A percentile compares a stretch with the other conserved stretches of the same genome.
phyloP scores from a whole-genome alignment of 2,113 vertebrate species.

The Meriones unguiculatus region DNA sequence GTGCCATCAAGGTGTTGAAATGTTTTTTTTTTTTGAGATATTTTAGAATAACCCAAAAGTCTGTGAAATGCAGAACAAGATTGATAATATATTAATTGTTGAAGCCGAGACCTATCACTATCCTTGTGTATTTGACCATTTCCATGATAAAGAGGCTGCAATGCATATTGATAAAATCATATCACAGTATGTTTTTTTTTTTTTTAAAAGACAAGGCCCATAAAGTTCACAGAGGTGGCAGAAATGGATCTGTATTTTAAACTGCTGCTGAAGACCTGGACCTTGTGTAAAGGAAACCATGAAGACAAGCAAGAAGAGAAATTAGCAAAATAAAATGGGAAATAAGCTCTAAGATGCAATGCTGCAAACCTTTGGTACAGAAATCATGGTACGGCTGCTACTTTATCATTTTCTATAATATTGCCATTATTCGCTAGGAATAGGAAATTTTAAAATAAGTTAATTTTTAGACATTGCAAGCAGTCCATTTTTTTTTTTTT shows the following conservation, averaged over 20 bases:
- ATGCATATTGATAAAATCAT: slow-evolving; percentile 17
- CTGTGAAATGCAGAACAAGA: slow-evolving; percentile 13
- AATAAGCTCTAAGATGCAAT: slow-evolving; percentile 50
- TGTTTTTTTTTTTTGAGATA: slow-evolving; percentile 46
- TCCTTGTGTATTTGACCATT: slow-evolving; percentile 48
- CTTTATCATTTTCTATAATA: slow-evolving; percentile 44
- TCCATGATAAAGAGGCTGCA: slow-evolving; percentile 40
- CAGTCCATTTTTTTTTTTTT: slow-evolving; percentile 13
- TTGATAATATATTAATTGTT: background rate
- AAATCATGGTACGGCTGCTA: slow-evolving; percentile 39
- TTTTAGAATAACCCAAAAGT: slow-evolving; percentile 42
- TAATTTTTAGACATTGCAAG: slow-evolving; percentile 59
- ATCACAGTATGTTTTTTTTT: slow-evolving; percentile 19
- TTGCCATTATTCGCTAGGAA: slow-evolving; percentile 19
- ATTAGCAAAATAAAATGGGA: slow-evolving; percentile 47
- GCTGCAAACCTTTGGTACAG: background rate
- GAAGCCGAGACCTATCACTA: background rate
- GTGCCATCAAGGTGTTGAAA: background rate
- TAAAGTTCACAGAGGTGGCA: background rate
- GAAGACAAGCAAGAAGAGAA: slow-evolving; percentile 2
- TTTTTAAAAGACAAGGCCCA: no score
- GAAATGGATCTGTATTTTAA: slow-evolving; percentile 25
- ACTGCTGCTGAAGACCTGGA: slow-evolving; percentile 11
- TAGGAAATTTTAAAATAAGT: slow-evolving; percentile 49
- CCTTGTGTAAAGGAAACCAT: slow-evolving; percentile 29